phyloP scores from a whole-genome alignment of 2,113 vertebrate species.

The Chamaea fasciata region DNA sequence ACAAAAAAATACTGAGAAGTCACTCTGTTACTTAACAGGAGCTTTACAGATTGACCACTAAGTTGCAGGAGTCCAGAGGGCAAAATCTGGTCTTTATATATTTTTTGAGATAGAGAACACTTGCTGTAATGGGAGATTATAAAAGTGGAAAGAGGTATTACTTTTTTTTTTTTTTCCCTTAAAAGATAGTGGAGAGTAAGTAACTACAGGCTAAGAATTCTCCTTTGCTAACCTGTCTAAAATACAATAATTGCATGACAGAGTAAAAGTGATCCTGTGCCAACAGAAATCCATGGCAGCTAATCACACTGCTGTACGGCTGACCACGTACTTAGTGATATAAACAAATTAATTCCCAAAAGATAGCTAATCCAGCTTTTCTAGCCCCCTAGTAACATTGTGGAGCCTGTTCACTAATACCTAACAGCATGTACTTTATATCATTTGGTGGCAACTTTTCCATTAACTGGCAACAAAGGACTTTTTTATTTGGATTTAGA shows the following conservation, averaged over 20 bases:
- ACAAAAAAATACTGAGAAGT: conserved; percentile 54
- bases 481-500: conserved; percentile 43
- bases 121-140: conserved; percentile 47
- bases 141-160: neutral
- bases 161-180: neutral
- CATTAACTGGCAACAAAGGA: conserved; percentile 51
- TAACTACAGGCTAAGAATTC: conserved; percentile 29
- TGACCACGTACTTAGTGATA: conserved; percentile 51
- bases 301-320: conserved; percentile 52
- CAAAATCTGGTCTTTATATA: conserved; percentile 62
- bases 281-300: conserved; percentile 64
- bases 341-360: conserved; percentile 54
- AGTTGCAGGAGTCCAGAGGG: conserved; percentile 43
- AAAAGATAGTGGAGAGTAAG: neutral
- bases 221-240: conserved; percentile 50
- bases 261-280: conserved; percentile 39
- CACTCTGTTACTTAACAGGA: conserved; percentile 23
- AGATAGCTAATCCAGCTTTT: conserved; percentile 55
- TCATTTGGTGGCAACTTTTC: conserved; percentile 52
- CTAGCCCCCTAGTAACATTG: conserved; percentile 8
- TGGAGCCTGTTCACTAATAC: conserved; percentile 36
- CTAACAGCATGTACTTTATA: conserved; percentile 49
- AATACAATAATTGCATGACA: conserved; percentile 47
- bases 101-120: conserved; percentile 61
- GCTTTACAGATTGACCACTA: conserved; percentile 51